Percentiles rank a stretch among this genome's conserved stretches.
These are phyloP conservation scores for Smutsia gigantea DNA, from an alignment of 2,797 vertebrate species.

Conservation along the genomic window DNA sequence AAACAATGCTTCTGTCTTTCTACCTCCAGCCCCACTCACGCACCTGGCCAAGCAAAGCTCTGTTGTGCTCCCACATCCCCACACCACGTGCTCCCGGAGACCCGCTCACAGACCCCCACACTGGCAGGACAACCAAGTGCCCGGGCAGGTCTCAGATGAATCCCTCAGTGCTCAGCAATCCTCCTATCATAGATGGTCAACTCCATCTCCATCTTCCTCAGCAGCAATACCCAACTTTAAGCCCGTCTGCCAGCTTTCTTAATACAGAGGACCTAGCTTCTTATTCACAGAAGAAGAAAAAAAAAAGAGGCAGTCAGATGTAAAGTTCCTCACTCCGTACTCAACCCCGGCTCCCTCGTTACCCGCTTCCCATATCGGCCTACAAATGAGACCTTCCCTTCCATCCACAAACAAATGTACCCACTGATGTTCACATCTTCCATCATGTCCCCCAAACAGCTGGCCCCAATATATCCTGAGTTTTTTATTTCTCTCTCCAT, in stretches of 20 bases:
- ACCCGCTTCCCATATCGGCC: rapidly evolving
- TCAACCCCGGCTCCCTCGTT: not conserved
- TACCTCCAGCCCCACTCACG: rapidly evolving
- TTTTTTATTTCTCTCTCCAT: not conserved
- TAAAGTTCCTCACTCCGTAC: not conserved
- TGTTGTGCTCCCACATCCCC: not conserved
- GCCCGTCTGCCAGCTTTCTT: not conserved
- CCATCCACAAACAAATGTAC: not conserved
- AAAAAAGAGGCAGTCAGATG: not conserved
- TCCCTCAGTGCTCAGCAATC: rapidly evolving
- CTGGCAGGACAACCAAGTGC: rapidly evolving
- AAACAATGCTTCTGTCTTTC: not conserved
- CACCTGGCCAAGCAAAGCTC: not conserved
- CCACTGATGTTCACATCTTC: rapidly evolving
- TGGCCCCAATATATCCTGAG: not conserved
- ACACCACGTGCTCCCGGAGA: rapidly evolving
- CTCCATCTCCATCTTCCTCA: not conserved
- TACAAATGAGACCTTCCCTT: not conserved
- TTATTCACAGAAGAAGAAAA: not conserved
- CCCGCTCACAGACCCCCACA: not conserved
- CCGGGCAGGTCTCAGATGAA: rapidly evolving
- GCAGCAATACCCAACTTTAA: not conserved
- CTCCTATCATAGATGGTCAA: not conserved
- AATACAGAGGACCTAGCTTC: not conserved
- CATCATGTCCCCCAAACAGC: not conserved